Conservation (phyloP, 2,113 vertebrate species). For the Carollia perspicillata region DNA sequence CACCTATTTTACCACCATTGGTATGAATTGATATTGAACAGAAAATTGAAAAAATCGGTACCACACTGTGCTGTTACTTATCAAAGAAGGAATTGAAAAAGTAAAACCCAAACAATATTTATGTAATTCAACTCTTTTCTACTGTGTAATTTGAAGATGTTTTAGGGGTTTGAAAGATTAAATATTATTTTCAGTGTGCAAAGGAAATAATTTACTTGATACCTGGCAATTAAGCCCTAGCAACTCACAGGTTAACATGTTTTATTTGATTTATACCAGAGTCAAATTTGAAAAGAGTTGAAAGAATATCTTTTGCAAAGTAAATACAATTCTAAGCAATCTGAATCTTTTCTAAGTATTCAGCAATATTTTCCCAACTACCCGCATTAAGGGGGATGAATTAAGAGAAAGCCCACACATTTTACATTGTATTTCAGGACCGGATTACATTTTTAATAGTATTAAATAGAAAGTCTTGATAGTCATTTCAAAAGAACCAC, state of each 20-base stretch:
- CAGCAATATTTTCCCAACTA: slow-evolving; percentile 67
- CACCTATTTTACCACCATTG: background rate
- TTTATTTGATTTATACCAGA: slow-evolving; percentile 76
- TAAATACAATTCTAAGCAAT: slow-evolving; percentile 71
- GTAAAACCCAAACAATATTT: slow-evolving; percentile 56
- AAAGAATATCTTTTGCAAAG: slow-evolving; percentile 73
- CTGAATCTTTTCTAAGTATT: slow-evolving; percentile 73
- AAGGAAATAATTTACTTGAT: slow-evolving; percentile 79
- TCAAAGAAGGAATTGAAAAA: slow-evolving; percentile 1
- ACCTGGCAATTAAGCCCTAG: slow-evolving; percentile 76
- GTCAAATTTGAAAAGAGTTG: slow-evolving; percentile 68
- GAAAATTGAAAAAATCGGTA: background rate
- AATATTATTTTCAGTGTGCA: slow-evolving; percentile 63
- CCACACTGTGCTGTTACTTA: background rate
- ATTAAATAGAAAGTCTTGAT: slow-evolving; percentile 68
- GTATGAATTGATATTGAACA: background rate
- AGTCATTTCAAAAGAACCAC: slow-evolving; percentile 72
- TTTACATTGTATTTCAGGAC: slow-evolving; percentile 63
- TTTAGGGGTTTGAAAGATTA: slow-evolving; percentile 74
- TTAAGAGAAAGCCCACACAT: slow-evolving; percentile 48
- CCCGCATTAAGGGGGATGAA: slow-evolving; percentile 58
- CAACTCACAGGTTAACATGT: slow-evolving; percentile 71
- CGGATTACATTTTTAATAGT: slow-evolving; percentile 67
- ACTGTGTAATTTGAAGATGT: slow-evolving; percentile 44
- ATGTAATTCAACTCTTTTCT: slow-evolving; percentile 3